Evolutionary conservation across 2,888 invertebrate species (phyloP).

Genomic region (Odontomyia ornata): DNA sequence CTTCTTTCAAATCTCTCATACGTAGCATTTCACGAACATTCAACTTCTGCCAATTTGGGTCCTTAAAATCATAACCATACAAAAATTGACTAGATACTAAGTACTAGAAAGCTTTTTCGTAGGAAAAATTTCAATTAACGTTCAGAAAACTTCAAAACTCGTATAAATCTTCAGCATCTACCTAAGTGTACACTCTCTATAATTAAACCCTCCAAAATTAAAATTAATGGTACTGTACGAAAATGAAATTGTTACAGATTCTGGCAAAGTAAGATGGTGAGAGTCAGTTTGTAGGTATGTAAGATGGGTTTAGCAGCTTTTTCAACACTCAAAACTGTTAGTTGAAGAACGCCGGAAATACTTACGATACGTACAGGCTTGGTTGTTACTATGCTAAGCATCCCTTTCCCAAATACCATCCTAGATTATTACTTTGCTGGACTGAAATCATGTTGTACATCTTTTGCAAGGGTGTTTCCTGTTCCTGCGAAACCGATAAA

Average conservation of each 20-base stretch:
- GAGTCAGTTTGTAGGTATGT: too few species aligned
- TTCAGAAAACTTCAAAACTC: constrained; percentile 35
- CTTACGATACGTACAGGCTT: not conserved
- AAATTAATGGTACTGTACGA: constrained; percentile 34
- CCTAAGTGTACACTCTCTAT: not conserved
- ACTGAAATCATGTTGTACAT: not conserved
- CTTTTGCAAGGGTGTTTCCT: not conserved
- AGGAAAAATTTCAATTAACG: constrained; percentile 6
- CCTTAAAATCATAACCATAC: not conserved
- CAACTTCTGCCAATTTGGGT: too few species aligned
- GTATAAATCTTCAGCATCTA: not conserved
- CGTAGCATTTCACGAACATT: too few species aligned
- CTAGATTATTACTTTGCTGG: not conserved
- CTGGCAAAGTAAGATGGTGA: not conserved
- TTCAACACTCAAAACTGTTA: not conserved
- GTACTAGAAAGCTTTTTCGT: not conserved
- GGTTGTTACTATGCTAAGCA: not conserved
- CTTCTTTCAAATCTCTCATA: too few species aligned
- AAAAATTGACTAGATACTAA: not conserved
- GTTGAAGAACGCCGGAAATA: not conserved
- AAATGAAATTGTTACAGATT: constrained; percentile 26
- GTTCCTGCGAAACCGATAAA: not conserved
- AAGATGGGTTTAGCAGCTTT: not conserved
- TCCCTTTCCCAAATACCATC: not conserved
- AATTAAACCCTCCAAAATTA: constrained; percentile 42